Base-by-base conservation (phyloP, 2,888 invertebrate species). In the Dichetophora obliterata region DNA sequence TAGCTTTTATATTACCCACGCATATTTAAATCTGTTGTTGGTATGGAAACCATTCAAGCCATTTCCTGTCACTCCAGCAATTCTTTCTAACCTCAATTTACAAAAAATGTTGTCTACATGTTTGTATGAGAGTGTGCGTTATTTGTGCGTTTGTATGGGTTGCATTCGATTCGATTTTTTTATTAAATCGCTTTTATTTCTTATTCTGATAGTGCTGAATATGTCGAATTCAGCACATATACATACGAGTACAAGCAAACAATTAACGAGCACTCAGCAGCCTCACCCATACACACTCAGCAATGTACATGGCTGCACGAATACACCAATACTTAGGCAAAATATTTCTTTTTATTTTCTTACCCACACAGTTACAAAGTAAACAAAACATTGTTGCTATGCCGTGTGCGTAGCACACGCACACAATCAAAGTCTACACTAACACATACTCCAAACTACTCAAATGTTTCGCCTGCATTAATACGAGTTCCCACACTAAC, bases 401-500 rank as follows among this genome's bases (percentile, higher is more conserved):
- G 63, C 31, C 59, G n/a, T n/a, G n/a, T 16, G 16, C 4, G 6
- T 37, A n/a, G n/a, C 63, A 34, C n/a, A 37, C 31, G 31, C 16
- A 63, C 34, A 34, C 43, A 2, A 43, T 43, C 43, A 43, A 43
- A 43, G 43, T 6, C 43, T 43, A 43, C 43, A 11, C 78, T 61
- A 74, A 59, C 24, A 63, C 57, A 70, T 6, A 43, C n/a, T 6
- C 2, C 11, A 43, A 43, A 43, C 11, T 11, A 43, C 43, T 11
- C 14, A 11, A 43, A 66, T 37, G 68, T 54, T 71, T 34, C 57
- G 59, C 48, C 57, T 54, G 76, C 74, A 57, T 69, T 57, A 66
- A 74, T 69, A 50, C 11, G 63, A 27, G 34, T 31, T 70, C 75
- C 34, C 75, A 75, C 37, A 77, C 74, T 70, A 54, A 65, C 70